Evolutionary conservation across 2,888 invertebrate genomes (phyloP), one percentile per base, ranked within the genome.

Genomic region (Eulithis prunata): DNA sequence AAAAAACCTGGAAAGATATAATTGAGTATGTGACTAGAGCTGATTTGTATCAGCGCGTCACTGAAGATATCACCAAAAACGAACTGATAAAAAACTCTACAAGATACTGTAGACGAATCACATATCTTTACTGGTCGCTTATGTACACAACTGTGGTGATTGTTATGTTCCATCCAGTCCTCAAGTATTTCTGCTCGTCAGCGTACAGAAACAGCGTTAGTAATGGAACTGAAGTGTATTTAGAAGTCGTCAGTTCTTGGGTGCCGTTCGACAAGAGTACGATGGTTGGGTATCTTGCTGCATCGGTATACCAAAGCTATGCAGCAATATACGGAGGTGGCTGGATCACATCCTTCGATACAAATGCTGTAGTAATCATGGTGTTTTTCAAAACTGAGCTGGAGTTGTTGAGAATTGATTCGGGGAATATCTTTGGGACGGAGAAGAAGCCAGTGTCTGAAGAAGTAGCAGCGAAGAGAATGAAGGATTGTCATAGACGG

Each of bases 321-420:
- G 89, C 84, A 0, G 83, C 90, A 0, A 82, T 90, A 0, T 89
- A 89, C 4, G 92, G 90, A 0, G 88, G 88, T 0, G 90, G 90
- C 0, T 91, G 90, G 90, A 91, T 92, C 5, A 89, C 89, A 0
- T 87, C 91, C 0, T 91, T 87, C 56, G 92, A 92, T 64, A 84
- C 88, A 0, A 90, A 86, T 41, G 85, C 90, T 0, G 86, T 92
- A 74, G 90, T 89, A 0, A 86, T 87, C 0, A 91, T 92, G 92
- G 88, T 90, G 0, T 92, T 90, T 71, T 88, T 92, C 56, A 87
- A 77, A 79, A 80, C 81, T 7, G 90, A 91, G 68, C 60, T 92
- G 46, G 85, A 90, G 62, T 63, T 91, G 41, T 62, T 91, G 8
- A 85, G 80, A 57, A 79, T 81, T 12, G 89, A 90, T 71, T 82